These are phyloP conservation scores for Phalacrocorax pelagicus DNA, from an alignment of 2,113 vertebrate species.

Conservation along the genomic window DNA sequence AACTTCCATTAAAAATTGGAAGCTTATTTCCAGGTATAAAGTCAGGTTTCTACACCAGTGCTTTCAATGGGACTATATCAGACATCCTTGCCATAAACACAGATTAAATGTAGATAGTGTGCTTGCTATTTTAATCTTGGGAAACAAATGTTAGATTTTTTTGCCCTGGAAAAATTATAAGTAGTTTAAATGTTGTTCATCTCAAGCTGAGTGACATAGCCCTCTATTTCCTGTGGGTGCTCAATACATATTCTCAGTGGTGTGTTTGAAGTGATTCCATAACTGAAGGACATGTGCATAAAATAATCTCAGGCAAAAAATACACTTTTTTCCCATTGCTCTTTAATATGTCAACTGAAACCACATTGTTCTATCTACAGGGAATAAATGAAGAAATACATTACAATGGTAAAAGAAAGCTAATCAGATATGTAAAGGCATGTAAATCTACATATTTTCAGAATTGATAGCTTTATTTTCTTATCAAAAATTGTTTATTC, in stretches of 20 bases:
- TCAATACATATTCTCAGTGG: slow-evolving; percentile 23
- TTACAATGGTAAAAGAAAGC: not conserved
- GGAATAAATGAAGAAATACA: slow-evolving; percentile 1
- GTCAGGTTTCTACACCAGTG: slow-evolving; percentile 38
- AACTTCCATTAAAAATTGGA: slow-evolving; percentile 42
- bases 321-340: slow-evolving; percentile 5
- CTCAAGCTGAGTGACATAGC: slow-evolving; percentile 34
- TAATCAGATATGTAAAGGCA: not conserved
- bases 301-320: slow-evolving; percentile 33
- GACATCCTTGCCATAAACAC: slow-evolving; percentile 44
- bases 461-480: not conserved
- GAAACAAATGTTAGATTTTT: slow-evolving; percentile 59
- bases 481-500: not conserved
- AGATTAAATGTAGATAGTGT: slow-evolving; percentile 63
- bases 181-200: slow-evolving; percentile 9
- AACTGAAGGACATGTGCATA: slow-evolving; percentile 31
- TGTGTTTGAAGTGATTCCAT: slow-evolving; percentile 49
- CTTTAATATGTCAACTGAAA: slow-evolving; percentile 18
- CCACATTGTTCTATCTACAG: slow-evolving; percentile 15
- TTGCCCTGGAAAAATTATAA: not conserved
- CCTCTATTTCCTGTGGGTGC: slow-evolving; percentile 16
- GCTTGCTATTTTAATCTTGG: slow-evolving; percentile 55
- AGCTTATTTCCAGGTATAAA: slow-evolving; percentile 67
- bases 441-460: not conserved
- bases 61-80: slow-evolving; percentile 61